Evolutionary conservation across 2,888 invertebrate genomes (phyloP).

Genomic region (Belgica antarctica): DNA sequence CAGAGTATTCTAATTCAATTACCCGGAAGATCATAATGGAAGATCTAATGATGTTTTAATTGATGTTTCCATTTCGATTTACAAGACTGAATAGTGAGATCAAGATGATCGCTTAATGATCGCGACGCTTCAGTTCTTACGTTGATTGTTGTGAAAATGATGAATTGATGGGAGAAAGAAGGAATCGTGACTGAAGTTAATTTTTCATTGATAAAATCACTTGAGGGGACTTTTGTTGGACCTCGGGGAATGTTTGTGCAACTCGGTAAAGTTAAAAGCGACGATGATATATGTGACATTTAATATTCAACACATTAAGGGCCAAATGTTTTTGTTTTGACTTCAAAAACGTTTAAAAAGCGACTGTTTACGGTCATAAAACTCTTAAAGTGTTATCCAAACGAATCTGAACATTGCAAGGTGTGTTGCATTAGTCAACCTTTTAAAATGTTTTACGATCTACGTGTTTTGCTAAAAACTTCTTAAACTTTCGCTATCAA

Average conservation of each 20-base stretch:
- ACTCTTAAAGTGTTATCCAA: too few species aligned
- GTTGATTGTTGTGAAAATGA: background rate
- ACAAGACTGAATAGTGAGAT: background rate
- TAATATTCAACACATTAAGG: too few species aligned
- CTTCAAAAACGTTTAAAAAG: too few species aligned
- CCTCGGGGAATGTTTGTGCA: background rate
- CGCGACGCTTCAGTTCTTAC: background rate
- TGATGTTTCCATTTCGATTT: constrained; percentile 9
- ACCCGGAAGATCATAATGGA: background rate
- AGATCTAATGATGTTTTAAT: constrained; percentile 34
- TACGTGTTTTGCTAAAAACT: too few species aligned
- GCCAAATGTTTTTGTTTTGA: too few species aligned
- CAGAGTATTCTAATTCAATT: constrained; percentile 24
- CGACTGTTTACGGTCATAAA: too few species aligned
- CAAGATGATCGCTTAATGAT: background rate
- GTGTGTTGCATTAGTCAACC: too few species aligned
- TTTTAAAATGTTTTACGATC: too few species aligned
- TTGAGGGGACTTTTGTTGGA: too few species aligned
- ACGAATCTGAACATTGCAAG: too few species aligned
- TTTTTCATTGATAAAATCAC: background rate
- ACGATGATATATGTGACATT: too few species aligned
- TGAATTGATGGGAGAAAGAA: background rate
- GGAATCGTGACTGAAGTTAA: background rate
- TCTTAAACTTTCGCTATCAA: background rate
- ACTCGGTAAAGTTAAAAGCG: background rate